A percentile compares a stretch with the other conserved stretches of the same genome.
These are phyloP conservation scores for Bergia puertoricense DNA, from an alignment of 92 coral and sea anemone species.

Conservation along the genomic window DNA sequence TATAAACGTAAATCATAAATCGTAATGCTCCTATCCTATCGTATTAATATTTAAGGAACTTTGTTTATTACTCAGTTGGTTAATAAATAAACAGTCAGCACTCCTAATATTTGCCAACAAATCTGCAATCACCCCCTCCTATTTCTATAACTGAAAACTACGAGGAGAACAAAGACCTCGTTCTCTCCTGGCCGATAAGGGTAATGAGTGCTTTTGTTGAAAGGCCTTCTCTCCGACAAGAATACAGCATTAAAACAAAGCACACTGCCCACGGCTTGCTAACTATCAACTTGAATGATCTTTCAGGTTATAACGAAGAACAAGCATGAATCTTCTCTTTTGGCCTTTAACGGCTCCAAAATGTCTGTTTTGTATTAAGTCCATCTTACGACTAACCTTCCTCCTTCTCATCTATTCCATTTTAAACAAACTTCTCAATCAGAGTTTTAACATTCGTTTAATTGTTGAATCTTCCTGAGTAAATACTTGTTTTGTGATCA, in stretches of 20 bases:
- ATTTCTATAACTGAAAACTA: neutral
- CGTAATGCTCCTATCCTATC: neutral
- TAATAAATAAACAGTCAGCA: neutral
- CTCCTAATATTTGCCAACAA: neutral
- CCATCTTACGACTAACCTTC: neutral
- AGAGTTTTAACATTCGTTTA: neutral
- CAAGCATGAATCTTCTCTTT: constrained; percentile 3
- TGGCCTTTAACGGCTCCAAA: constrained; percentile 28
- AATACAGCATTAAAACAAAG: constrained; percentile 29
- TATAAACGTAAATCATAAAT: neutral
- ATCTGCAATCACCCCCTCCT: constrained; percentile 9
- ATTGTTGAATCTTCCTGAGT: neutral
- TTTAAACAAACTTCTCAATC: neutral
- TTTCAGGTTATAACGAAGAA: constrained; percentile 20
- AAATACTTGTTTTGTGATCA: neutral
- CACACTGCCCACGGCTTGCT: constrained; percentile 28
- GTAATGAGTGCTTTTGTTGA: constrained; percentile 14
- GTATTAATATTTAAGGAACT: constrained; percentile 16
- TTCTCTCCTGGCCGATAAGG: constrained; percentile 6
- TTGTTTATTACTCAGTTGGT: constrained; percentile 6
- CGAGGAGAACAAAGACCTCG: neutral
- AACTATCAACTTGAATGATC: constrained; percentile 29
- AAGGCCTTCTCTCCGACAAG: neutral
- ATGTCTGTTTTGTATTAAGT: constrained; percentile 14
- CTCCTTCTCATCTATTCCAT: constrained; percentile 1